Conservation (phyloP, 1,140 invertebrate species). For the Bilobella aurantiaca region DNA sequence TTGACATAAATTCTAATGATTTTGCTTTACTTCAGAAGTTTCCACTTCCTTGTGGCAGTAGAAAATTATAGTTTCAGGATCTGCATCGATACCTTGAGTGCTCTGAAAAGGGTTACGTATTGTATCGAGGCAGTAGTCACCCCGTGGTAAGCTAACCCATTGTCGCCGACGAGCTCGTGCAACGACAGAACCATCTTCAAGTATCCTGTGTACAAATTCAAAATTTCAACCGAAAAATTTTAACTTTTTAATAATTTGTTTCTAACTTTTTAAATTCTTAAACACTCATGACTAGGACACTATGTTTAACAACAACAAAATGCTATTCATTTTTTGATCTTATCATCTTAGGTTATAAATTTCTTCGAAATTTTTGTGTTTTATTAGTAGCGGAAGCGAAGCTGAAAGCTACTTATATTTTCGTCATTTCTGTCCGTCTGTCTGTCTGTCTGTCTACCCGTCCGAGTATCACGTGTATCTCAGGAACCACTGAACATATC, state of each 20-base stretch:
- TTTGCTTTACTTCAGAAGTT: conserved; percentile 11
- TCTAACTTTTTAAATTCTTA: too few species aligned
- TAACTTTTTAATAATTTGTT: too few species aligned
- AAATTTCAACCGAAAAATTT: not conserved
- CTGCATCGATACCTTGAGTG: not conserved
- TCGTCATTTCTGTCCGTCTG: too few species aligned
- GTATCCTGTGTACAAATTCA: conserved; percentile 16
- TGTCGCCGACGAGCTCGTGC: conserved; percentile 14
- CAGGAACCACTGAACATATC: too few species aligned
- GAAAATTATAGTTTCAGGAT: conserved; percentile 13
- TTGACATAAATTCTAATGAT: not conserved
- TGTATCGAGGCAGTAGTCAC: conserved; percentile 21
- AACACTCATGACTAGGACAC: too few species aligned
- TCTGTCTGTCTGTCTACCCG: too few species aligned
- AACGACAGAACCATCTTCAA: conserved; percentile 16
- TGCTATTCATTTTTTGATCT: too few species aligned
- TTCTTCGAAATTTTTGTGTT: not conserved
- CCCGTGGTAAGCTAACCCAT: conserved; percentile 14
- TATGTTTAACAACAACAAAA: too few species aligned
- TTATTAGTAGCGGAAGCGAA: too few species aligned
- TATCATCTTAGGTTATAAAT: too few species aligned
- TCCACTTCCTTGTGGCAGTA: conserved; percentile 9
- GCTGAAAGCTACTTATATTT: too few species aligned
- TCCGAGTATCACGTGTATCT: too few species aligned
- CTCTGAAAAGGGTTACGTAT: not conserved